Percentiles rank a stretch among this genome's conserved stretches.
Conservation (phyloP, 2,797 vertebrate species). For the Octomys mimax region DNA sequence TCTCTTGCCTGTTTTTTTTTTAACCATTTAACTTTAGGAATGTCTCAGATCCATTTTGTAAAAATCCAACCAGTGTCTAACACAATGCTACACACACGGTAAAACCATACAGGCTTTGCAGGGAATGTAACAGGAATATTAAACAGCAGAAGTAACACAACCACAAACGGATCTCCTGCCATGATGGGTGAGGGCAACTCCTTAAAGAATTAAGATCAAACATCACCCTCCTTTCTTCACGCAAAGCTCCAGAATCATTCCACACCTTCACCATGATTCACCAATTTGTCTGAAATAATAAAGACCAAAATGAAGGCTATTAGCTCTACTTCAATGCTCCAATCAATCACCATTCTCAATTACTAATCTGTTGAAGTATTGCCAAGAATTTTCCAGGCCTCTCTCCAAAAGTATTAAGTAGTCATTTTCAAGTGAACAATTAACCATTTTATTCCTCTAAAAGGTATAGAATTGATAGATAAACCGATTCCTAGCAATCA, state of each 20-base stretch:
- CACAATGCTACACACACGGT: not conserved
- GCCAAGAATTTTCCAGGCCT: slow-evolving; percentile 75
- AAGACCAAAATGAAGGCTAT: slow-evolving; percentile 69
- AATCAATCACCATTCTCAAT: slow-evolving; percentile 74
- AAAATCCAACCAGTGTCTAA: not conserved
- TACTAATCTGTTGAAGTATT: slow-evolving; percentile 75
- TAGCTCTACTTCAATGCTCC: slow-evolving; percentile 62
- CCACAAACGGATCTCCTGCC: not conserved
- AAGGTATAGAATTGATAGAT: slow-evolving; percentile 43
- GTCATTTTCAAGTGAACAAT: slow-evolving; percentile 64
- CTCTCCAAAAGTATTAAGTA: slow-evolving; percentile 65
- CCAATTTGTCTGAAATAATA: slow-evolving; percentile 76
- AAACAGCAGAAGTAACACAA: not conserved
- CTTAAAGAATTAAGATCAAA: not conserved
- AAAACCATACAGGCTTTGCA: not conserved
- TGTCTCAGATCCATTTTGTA: not conserved
- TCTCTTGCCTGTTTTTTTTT: not conserved
- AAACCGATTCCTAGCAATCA: not conserved
- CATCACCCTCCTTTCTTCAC: slow-evolving; percentile 25
- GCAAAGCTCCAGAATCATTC: slow-evolving; percentile 38
- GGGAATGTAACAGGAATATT: not conserved
- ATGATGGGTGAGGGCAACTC: not conserved
- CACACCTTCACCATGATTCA: slow-evolving; percentile 57
- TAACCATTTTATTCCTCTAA: slow-evolving; percentile 55
- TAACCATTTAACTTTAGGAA: not conserved